Conservation (phyloP, 2,113 vertebrate species). For the Chionodraco myersi region DNA sequence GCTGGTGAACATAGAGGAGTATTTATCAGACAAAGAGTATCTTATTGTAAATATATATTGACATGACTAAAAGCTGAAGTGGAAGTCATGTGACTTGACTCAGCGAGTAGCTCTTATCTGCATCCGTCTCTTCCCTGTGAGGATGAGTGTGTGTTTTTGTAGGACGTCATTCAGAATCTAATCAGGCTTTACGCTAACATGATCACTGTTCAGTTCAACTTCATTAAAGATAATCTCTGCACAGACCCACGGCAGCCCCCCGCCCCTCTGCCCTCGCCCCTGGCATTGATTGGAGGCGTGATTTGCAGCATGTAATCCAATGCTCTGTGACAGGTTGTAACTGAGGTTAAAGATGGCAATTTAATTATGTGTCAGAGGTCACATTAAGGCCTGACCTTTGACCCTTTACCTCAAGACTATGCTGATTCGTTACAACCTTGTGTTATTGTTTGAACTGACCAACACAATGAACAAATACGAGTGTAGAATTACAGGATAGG, state of each 20-base stretch:
- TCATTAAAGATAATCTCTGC: slow-evolving; percentile 69
- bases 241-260: slow-evolving; percentile 19
- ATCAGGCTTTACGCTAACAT: slow-evolving; percentile 64
- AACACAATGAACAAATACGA: slow-evolving; percentile 1
- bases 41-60: neutral
- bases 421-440: slow-evolving; percentile 60
- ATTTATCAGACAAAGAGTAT: neutral
- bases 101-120: slow-evolving; percentile 28
- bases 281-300: slow-evolving; percentile 73
- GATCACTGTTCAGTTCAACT: slow-evolving; percentile 73
- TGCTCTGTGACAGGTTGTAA: slow-evolving; percentile 77
- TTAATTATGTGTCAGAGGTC: slow-evolving; percentile 85
- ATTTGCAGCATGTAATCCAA: slow-evolving; percentile 78
- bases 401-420: slow-evolving; percentile 53
- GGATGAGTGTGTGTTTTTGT: slow-evolving; percentile 22
- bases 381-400: slow-evolving; percentile 78
- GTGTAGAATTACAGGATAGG: slow-evolving; percentile 5
- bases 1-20: neutral
- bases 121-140: neutral
- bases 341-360: slow-evolving; percentile 85
- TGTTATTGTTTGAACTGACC: slow-evolving; percentile 61
- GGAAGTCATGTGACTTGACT: slow-evolving; percentile 5
- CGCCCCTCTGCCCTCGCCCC: slow-evolving; percentile 31
- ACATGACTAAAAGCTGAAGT: slow-evolving; percentile 1
- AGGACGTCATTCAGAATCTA: slow-evolving; percentile 41